Percentiles rank a stretch among this genome's conserved stretches.
Conservation (phyloP, 2,888 invertebrate species). For the Tipula confusa region DNA sequence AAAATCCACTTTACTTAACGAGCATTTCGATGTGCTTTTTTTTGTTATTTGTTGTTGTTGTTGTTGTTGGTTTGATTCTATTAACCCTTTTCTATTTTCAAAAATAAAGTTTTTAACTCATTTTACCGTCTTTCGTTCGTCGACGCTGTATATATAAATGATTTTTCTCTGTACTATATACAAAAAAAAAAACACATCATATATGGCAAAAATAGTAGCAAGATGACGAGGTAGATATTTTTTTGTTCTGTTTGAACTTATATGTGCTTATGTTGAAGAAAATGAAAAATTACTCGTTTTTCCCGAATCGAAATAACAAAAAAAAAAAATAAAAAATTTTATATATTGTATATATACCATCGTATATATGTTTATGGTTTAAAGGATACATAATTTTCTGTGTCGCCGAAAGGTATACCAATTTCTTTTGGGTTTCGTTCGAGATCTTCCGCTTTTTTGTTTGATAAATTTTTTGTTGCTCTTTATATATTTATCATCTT, state of each 20-base stretch:
- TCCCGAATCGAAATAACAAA: not conserved
- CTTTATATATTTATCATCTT: not conserved
- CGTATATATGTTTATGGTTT: not conserved
- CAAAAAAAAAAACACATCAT: too few relatives aligned
- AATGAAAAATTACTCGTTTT: slow-evolving; percentile 20
- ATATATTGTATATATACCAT: not conserved
- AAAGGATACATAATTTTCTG: slow-evolving; percentile 12
- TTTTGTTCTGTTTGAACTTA: not conserved
- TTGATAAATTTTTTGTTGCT: not conserved
- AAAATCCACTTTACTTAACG: slow-evolving; percentile 25
- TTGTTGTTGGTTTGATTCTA: not conserved
- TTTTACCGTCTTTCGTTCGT: not conserved
- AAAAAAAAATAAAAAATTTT: not conserved
- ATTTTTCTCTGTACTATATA: not conserved
- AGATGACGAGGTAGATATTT: not conserved
- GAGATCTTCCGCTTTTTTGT: not conserved
- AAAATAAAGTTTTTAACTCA: not conserved
- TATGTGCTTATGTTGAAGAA: not conserved
- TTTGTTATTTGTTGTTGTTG: too few relatives aligned
- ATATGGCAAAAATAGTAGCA: not conserved
- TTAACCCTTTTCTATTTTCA: slow-evolving; percentile 3
- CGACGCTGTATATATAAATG: not conserved
- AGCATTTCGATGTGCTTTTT: slow-evolving; percentile 4
- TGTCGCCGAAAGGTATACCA: slow-evolving; percentile 12
- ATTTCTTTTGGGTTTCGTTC: not conserved